These are phyloP conservation scores for Apodemus agrarius DNA, from an alignment of 2,797 vertebrate species.

Conservation along the genomic window DNA sequence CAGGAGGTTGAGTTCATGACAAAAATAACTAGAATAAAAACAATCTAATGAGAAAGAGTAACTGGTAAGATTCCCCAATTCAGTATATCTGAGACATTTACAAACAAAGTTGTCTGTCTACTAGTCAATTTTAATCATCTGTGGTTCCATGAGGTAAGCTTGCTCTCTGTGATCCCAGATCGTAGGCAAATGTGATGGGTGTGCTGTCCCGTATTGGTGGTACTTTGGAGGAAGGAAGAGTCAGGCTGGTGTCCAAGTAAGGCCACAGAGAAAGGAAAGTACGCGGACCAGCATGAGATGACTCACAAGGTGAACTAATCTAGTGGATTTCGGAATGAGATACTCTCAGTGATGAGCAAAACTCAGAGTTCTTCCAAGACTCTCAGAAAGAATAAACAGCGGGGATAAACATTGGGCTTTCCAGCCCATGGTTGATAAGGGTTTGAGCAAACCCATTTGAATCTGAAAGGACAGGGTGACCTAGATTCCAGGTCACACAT, in stretches of 20 bases:
- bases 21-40: conserved; percentile 36
- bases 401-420: conserved; percentile 57
- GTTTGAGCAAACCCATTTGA: conserved; percentile 43
- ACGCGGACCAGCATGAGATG: neutral
- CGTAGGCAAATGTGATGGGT: neutral
- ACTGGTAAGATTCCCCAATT: conserved; percentile 31
- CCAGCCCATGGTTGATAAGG: neutral
- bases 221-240: conserved; percentile 26
- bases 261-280: conserved; percentile 38
- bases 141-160: neutral
- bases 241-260: neutral
- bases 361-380: conserved; percentile 24
- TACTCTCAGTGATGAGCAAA: conserved; percentile 8
- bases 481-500: conserved; percentile 38
- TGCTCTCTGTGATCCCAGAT: neutral
- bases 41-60: conserved; percentile 37
- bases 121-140: conserved; percentile 10
- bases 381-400: neutral
- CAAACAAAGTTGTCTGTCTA: neutral
- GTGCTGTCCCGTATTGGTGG: neutral
- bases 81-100: neutral
- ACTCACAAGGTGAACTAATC: conserved; percentile 23
- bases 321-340: neutral
- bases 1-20: conserved; percentile 37
- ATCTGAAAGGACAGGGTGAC: conserved; percentile 48